phyloP scores from a whole-genome alignment of 2,797 vertebrate genomes.

The Chanos chanos region DNA sequence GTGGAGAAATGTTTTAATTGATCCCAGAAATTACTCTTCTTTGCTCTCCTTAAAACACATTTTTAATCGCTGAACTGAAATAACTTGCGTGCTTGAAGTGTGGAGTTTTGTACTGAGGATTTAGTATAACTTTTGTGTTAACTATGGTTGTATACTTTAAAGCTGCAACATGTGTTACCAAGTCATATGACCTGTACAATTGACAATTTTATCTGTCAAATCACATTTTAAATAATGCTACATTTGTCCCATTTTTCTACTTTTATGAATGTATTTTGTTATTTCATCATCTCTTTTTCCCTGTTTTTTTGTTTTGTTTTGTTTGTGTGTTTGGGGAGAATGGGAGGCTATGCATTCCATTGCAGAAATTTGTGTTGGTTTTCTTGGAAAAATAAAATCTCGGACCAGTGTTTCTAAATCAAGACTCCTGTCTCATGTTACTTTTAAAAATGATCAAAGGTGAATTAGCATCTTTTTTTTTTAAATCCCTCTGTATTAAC shows the following conservation, averaged over 20 bases:
- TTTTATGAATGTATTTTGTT: slow-evolving; percentile 43
- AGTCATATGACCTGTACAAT: slow-evolving; percentile 33
- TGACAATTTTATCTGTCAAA: slow-evolving; percentile 33
- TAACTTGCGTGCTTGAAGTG: slow-evolving; percentile 35
- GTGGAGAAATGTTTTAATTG: slow-evolving; percentile 21
- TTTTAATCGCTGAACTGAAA: slow-evolving; percentile 21
- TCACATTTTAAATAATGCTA: background rate
- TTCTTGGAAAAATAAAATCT: slow-evolving; percentile 54
- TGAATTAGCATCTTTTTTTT: too few relatives aligned
- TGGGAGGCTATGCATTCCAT: slow-evolving; percentile 48
- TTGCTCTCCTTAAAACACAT: background rate
- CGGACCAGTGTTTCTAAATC: slow-evolving; percentile 52
- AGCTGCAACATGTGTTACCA: slow-evolving; percentile 39
- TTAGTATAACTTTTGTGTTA: slow-evolving; percentile 37
- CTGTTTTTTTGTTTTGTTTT: slow-evolving; percentile 21
- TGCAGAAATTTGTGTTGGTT: slow-evolving; percentile 49
- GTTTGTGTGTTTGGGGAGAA: slow-evolving; percentile 36
- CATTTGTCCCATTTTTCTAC: slow-evolving; percentile 29
- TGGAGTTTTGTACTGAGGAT: slow-evolving; percentile 46
- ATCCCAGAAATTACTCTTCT: slow-evolving; percentile 2
- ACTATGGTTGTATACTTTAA: slow-evolving; percentile 39
- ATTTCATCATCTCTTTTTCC: slow-evolving; percentile 20
- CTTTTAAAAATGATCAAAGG: slow-evolving; percentile 1
- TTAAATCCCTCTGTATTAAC: too few relatives aligned
- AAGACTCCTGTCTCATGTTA: slow-evolving; percentile 9